Evolutionary conservation across 2,797 vertebrate species (phyloP).

Genomic region (Sparus aurata): DNA sequence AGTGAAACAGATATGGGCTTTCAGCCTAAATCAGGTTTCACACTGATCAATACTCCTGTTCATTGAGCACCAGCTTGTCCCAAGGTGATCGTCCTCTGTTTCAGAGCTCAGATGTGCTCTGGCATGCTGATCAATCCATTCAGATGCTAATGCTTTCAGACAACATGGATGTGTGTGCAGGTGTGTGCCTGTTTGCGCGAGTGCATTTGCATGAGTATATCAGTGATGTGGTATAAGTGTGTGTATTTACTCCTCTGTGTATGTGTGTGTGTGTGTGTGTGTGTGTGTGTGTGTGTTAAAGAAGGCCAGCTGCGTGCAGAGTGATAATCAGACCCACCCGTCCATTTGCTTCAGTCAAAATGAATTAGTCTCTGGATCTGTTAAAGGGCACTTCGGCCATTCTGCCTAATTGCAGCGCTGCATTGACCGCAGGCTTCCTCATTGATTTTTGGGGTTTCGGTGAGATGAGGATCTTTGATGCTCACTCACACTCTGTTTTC

Average conservation of each 20-base stretch:
- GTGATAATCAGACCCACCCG: slow-evolving; percentile 61
- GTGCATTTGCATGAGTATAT: slow-evolving; percentile 1
- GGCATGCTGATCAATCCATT: slow-evolving; percentile 55
- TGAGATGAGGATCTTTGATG: slow-evolving; percentile 54
- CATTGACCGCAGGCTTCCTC: slow-evolving; percentile 52
- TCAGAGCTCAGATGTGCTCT: slow-evolving; percentile 42
- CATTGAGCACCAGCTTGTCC: slow-evolving; percentile 32
- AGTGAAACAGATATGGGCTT: slow-evolving; percentile 1
- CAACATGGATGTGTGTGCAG: neutral
- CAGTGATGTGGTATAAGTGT: neutral
- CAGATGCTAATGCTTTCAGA: slow-evolving; percentile 47
- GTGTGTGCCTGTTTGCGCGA: neutral
- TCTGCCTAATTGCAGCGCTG: slow-evolving; percentile 54
- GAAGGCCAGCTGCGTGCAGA: slow-evolving; percentile 40
- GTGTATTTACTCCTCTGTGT: neutral
- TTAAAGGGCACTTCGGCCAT: slow-evolving; percentile 64
- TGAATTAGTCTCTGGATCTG: slow-evolving; percentile 64
- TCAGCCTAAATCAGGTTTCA: slow-evolving; percentile 4
- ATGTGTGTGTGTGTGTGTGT: slow-evolving; percentile 31
- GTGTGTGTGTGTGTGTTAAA: slow-evolving; percentile 22
- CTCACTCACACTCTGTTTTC: neutral
- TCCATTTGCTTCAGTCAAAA: slow-evolving; percentile 71
- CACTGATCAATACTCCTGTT: slow-evolving; percentile 51
- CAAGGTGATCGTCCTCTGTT: slow-evolving; percentile 19
- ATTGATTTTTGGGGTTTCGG: slow-evolving; percentile 66